These are phyloP conservation scores for Pitta sordida DNA, from an alignment of 2,113 vertebrate species.

Conservation along the genomic window DNA sequence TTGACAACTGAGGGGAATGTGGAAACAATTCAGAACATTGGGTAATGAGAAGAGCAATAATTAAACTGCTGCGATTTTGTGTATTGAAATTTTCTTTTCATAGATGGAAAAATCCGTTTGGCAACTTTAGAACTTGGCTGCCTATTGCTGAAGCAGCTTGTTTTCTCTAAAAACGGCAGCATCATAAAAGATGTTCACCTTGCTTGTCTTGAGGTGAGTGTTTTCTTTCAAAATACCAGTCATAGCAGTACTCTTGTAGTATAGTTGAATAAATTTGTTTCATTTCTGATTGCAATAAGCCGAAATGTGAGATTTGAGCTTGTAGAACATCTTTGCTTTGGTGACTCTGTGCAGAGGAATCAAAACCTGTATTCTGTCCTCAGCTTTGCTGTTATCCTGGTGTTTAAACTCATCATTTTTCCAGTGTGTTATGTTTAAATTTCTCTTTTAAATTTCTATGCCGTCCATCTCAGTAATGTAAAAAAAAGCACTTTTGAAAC, in stretches of 20 bases:
- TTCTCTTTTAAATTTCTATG: neutral
- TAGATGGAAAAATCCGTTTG: constrained; percentile 93
- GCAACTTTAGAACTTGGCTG: constrained; percentile 94
- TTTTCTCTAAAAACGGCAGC: constrained; percentile 80
- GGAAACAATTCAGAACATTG: neutral
- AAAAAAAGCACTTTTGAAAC: neutral
- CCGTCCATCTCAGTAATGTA: neutral
- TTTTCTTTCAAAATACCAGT: neutral
- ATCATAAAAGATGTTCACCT: constrained; percentile 94
- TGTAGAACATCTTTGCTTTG: neutral
- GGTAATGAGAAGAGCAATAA: neutral
- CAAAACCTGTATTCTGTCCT: neutral
- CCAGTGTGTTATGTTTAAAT: neutral
- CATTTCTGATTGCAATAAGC: neutral
- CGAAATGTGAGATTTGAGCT: neutral
- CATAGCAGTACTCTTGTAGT: neutral
- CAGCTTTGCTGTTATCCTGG: neutral
- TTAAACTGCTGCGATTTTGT: neutral
- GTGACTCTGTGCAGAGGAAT: neutral
- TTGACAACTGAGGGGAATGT: neutral
- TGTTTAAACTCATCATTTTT: neutral
- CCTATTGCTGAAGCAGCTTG: constrained; percentile 92
- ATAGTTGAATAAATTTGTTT: neutral
- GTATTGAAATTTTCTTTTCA: neutral
- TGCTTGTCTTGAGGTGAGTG: constrained; percentile 90